Evolutionary conservation across 2,113 vertebrate genomes (phyloP).

Genomic region (Syrrhaptes paradoxus): DNA sequence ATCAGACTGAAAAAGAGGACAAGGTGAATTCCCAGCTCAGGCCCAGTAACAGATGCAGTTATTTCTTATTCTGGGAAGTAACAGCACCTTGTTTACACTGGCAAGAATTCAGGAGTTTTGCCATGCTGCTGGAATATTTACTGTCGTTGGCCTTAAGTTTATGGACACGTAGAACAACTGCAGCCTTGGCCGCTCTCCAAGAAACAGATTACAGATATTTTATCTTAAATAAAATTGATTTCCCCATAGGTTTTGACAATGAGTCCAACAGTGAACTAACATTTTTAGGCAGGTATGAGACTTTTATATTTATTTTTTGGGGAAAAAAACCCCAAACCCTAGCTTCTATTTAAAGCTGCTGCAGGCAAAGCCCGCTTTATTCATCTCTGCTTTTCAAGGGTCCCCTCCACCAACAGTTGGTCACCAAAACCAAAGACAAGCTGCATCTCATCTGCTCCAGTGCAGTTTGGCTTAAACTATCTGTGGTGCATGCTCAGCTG

Average conservation of each 20-base stretch:
- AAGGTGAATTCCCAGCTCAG: not conserved
- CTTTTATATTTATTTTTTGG: rapidly evolving
- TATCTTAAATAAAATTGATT: not conserved
- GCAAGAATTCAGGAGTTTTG: not conserved
- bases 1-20: not conserved
- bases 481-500: not conserved
- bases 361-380: not conserved
- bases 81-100: rapidly evolving
- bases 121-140: not conserved
- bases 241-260: not conserved
- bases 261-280: not conserved
- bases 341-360: not conserved
- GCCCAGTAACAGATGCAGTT: not conserved
- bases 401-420: not conserved
- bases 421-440: not conserved
- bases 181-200: not conserved
- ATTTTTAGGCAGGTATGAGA: not conserved
- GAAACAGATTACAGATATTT: not conserved
- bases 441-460: not conserved
- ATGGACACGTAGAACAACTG: rapidly evolving
- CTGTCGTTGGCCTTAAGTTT: not conserved
- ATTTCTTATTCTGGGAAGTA: not conserved
- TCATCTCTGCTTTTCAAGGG: not conserved
- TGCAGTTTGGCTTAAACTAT: not conserved
- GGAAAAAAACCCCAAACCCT: not conserved